Evolutionary conservation across 2,113 vertebrate species (phyloP).

Genomic region (Todiramphus chloris): DNA sequence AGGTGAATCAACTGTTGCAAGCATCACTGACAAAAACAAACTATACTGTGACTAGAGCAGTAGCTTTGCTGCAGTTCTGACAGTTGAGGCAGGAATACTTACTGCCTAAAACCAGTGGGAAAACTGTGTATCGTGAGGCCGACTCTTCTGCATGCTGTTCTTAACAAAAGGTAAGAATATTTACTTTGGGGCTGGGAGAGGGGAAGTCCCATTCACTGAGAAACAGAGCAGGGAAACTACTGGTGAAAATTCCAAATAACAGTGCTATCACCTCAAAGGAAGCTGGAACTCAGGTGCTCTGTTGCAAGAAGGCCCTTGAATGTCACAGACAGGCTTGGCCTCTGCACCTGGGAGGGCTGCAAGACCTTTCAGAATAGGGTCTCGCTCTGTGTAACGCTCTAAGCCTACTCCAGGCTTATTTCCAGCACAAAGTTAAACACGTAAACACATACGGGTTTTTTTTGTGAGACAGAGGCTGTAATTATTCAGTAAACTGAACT

Average conservation of each 20-base stretch:
- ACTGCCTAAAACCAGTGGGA: neutral
- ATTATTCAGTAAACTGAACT: neutral
- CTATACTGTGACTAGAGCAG: neutral
- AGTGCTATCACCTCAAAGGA: neutral
- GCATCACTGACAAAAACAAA: neutral
- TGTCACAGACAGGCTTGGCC: neutral
- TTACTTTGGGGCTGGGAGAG: neutral
- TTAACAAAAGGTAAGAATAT: neutral
- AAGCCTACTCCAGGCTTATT: neutral
- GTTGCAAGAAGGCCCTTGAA: neutral
- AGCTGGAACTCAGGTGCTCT: neutral
- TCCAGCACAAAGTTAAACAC: neutral
- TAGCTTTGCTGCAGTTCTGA: neutral
- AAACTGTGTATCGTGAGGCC: neutral
- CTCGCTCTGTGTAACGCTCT: neutral
- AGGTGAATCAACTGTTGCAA: neutral
- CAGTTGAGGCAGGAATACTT: fast-evolving
- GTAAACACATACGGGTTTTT: neutral
- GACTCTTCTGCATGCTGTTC: neutral
- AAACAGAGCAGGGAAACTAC: neutral
- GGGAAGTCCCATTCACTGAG: neutral
- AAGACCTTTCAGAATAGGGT: neutral
- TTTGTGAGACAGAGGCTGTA: neutral
- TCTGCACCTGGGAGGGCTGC: neutral
- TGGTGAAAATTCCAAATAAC: neutral